These are phyloP conservation scores for Mirounga angustirostris DNA, from an alignment of 2,113 vertebrate species.

Conservation along the genomic window DNA sequence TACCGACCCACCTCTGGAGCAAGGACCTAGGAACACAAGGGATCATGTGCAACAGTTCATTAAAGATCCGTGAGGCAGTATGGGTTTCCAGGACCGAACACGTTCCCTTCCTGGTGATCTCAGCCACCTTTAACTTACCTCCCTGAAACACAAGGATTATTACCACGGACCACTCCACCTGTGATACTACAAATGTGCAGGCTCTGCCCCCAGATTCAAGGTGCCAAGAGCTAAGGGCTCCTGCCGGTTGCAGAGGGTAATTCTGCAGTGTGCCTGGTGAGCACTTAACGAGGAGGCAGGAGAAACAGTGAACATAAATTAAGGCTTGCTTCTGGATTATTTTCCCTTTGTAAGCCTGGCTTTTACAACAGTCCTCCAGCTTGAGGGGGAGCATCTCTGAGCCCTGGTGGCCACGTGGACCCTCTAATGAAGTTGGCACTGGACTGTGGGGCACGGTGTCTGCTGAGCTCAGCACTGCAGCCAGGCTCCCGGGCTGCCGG, in stretches of 20 bases:
- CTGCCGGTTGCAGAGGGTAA: not conserved
- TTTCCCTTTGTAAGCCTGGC: not conserved
- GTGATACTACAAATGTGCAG: rapidly evolving
- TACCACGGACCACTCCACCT: not conserved
- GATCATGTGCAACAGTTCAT: not conserved
- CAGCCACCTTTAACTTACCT: not conserved
- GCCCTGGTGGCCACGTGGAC: not conserved
- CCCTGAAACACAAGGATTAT: not conserved
- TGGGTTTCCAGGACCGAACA: not conserved
- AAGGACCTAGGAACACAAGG: not conserved
- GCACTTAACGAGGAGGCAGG: not conserved
- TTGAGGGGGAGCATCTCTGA: constrained; percentile 44
- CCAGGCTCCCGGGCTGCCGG: not conserved
- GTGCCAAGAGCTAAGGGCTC: not conserved
- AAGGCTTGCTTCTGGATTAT: not conserved
- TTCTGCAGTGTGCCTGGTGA: not conserved
- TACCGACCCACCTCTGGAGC: not conserved
- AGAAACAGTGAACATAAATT: not conserved
- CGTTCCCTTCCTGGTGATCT: not conserved
- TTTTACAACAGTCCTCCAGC: constrained; percentile 6
- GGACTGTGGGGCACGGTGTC: not conserved
- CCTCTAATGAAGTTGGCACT: constrained; percentile 14
- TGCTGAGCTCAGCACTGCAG: constrained; percentile 66
- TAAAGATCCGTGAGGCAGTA: not conserved
- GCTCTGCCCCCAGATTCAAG: not conserved